phyloP scores from a whole-genome alignment of 2,888 invertebrate genomes.

The Platycnemis pennipes region DNA sequence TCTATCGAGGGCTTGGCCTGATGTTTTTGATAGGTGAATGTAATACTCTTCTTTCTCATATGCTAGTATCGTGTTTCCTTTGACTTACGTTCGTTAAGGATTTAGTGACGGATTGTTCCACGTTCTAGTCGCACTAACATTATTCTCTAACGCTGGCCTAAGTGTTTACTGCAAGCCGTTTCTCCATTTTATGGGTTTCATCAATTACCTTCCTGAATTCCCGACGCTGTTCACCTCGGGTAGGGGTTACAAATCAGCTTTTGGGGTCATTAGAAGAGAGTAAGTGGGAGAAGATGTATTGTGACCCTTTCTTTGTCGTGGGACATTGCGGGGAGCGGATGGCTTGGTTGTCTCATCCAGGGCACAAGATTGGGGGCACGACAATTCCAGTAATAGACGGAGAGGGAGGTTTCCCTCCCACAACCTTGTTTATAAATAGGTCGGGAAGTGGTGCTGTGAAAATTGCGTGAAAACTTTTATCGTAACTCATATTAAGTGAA shows the following conservation, averaged over 20 bases:
- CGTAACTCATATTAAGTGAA: neutral
- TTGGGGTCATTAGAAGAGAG: neutral
- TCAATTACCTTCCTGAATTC: neutral
- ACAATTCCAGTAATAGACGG: neutral
- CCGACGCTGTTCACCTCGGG: neutral
- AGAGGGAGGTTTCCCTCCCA: neutral
- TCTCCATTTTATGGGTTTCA: neutral
- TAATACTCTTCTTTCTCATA: too few species aligned
- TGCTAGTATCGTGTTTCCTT: too few species aligned
- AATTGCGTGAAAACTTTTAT: neutral
- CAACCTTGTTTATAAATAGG: neutral
- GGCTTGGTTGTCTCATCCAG: neutral
- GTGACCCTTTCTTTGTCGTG: neutral
- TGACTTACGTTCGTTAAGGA: neutral
- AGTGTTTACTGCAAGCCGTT: neutral
- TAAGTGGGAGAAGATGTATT: neutral
- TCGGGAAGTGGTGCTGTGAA: neutral
- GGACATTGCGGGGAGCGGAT: neutral
- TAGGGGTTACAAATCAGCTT: constrained; percentile 5
- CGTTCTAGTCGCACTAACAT: neutral
- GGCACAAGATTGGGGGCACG: neutral
- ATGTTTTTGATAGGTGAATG: too few species aligned
- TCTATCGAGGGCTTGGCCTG: too few species aligned
- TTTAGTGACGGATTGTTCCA: neutral
- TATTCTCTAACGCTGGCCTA: neutral